Evolutionary conservation across 1,140 invertebrate genomes (phyloP).

Genomic region (Bombus waltoni): DNA sequence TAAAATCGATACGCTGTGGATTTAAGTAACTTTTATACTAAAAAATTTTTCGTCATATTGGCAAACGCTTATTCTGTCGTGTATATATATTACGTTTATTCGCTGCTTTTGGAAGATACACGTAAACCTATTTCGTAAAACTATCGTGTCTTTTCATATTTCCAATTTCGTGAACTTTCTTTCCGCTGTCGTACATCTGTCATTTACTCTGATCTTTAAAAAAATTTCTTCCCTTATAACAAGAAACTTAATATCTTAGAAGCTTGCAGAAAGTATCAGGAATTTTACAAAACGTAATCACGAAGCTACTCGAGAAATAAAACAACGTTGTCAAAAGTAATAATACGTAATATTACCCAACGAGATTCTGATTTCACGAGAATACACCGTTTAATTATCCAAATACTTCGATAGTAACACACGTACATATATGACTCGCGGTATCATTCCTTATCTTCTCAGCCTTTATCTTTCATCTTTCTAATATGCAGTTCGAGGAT

Average conservation of each 20-base stretch:
- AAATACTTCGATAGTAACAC: background rate
- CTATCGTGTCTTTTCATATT: no score
- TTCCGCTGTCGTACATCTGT: no score
- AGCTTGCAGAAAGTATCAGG: background rate
- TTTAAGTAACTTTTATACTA: no score
- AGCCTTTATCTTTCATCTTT: background rate
- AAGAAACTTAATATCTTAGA: background rate
- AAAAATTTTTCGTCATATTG: no score
- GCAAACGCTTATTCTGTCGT: no score
- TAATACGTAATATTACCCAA: background rate
- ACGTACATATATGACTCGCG: background rate
- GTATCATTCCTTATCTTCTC: background rate
- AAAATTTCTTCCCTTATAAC: background rate
- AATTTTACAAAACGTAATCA: background rate
- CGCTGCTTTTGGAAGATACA: no score
- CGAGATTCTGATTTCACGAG: no score
- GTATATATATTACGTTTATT: no score
- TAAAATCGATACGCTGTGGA: no score
- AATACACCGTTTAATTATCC: no score
- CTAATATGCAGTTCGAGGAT: background rate
- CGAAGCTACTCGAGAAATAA: background rate
- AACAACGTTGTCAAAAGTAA: background rate
- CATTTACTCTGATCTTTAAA: background rate
- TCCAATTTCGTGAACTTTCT: no score
- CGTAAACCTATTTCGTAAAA: no score